phyloP scores from a whole-genome alignment of 2,888 invertebrate species.

The Escarpia spicata region DNA sequence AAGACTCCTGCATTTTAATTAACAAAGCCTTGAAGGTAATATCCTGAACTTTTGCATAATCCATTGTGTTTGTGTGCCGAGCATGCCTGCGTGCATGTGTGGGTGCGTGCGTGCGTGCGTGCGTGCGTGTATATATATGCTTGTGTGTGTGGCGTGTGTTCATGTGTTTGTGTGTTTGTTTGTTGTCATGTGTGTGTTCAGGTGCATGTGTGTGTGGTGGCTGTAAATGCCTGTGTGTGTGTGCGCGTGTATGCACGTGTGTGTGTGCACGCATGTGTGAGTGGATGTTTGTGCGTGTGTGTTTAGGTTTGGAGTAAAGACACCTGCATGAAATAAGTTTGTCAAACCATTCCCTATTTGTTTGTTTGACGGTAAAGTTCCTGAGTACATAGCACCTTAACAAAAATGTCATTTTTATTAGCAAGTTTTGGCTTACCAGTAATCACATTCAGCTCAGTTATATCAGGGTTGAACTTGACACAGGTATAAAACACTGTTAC shows the following conservation, averaged over 20 bases:
- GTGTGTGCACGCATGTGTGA: background rate
- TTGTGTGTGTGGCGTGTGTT: background rate
- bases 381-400: background rate
- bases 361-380: background rate
- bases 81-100: background rate
- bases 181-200: too few relatives aligned
- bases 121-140: background rate
- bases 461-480: background rate
- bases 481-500: background rate
- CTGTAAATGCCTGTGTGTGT: background rate
- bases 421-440: background rate
- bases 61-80: background rate
- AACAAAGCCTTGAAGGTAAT: background rate
- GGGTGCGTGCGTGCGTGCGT: slow-evolving; percentile 20
- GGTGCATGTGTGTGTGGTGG: too few relatives aligned
- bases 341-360: background rate
- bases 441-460: background rate
- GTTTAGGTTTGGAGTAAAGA: background rate
- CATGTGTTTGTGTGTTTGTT: too few relatives aligned
- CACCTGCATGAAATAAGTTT: background rate
- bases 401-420: background rate
- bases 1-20: background rate
- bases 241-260: background rate
- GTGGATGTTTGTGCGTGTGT: background rate
- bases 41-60: background rate